A percentile compares a stretch with the other conserved stretches of the same genome.
Conservation (phyloP, 2,888 invertebrate genomes). For the Lochmaea crataegi region DNA sequence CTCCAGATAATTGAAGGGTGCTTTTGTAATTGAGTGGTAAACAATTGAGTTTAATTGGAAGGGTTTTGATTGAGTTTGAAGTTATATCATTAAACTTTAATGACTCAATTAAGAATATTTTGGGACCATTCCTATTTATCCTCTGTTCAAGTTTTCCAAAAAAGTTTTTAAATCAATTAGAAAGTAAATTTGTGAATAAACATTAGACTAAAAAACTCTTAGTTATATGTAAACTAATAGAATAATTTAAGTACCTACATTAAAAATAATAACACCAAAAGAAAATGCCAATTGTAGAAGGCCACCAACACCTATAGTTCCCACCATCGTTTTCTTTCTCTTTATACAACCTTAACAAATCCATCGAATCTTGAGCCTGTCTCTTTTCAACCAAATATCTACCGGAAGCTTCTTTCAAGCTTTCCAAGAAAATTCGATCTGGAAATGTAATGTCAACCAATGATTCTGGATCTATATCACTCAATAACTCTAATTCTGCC, state of each 20-base stretch:
- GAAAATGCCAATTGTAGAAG: conserved; percentile 35
- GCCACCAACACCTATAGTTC: conserved; percentile 37
- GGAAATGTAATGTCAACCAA: conserved; percentile 82
- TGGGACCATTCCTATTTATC: too few species aligned
- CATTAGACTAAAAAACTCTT: too few species aligned
- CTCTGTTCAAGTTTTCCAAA: too few species aligned
- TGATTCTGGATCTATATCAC: conserved; percentile 91
- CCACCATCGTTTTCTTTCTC: conserved; percentile 56
- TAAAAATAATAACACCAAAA: conserved; percentile 18
- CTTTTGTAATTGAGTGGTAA: too few species aligned
- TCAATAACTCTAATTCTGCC: conserved; percentile 84
- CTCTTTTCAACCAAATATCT: conserved; percentile 79
- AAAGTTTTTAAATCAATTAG: too few species aligned
- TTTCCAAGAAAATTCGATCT: conserved; percentile 81
- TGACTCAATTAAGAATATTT: too few species aligned
- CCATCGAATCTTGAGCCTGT: conserved; percentile 89
- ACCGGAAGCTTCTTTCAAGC: conserved; percentile 86
- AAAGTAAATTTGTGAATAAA: too few species aligned
- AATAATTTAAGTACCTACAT: conserved; percentile 21
- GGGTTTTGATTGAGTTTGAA: too few species aligned
- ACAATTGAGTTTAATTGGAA: too few species aligned
- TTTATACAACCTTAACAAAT: conserved; percentile 80
- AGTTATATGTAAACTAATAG: too few species aligned
- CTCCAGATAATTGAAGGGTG: too few species aligned
- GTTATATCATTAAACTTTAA: too few species aligned